Evolutionary conservation across 53 echinoderm and acorn worm species (phyloP), one percentile per base, ranked within the genome.

Genomic region (Hippasteria phrygiana): DNA sequence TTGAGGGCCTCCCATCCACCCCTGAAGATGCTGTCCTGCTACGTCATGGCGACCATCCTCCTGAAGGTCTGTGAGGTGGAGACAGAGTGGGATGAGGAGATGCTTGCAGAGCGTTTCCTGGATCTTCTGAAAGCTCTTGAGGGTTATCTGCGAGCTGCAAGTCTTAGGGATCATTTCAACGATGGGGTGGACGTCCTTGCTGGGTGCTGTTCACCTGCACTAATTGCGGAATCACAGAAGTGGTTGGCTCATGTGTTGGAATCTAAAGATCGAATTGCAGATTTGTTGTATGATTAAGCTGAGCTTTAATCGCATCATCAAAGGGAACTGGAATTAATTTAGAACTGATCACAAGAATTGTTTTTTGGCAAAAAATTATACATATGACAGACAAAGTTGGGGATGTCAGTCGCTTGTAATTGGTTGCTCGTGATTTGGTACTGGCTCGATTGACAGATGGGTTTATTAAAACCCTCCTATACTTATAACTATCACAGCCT

Each of bases 91-190:
- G 88, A 83, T 1, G 83, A 76, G 10, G 88, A 76, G 75, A 88
- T 93, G 93, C 56, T 93, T 11, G 91, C 91, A 11, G 91, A 93
- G 62, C 82, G 93, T 27, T 91, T 93, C 88, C 77, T 93, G 41
- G 93, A 93, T 48, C 56, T 93, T 46, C 77, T 93, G 56, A 82
- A 88, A 16, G 79, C 74, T 29, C 48, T 91, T 63, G 88, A 91
- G 63, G 65, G 63, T 3, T 88, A 82, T 45, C 71, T 93, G 27
- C 41, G 62, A 50, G 59, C 56, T 37, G 77, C 76, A 28, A 14
- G 10, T 31, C 91, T 93, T 16, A 71, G 42, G 33, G 83, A 93
- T 69, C 78, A 51, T 39, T 74, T 54, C 28, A 75, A 88, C 54
- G 36, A 16, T 7, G 63, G n/a, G n/a, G n/a, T n/a, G n/a, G n/a